Evolutionary conservation across 2,888 invertebrate genomes (phyloP), one percentile per base, ranked within the genome.

Genomic region (Mesopsocus fuscifrons): DNA sequence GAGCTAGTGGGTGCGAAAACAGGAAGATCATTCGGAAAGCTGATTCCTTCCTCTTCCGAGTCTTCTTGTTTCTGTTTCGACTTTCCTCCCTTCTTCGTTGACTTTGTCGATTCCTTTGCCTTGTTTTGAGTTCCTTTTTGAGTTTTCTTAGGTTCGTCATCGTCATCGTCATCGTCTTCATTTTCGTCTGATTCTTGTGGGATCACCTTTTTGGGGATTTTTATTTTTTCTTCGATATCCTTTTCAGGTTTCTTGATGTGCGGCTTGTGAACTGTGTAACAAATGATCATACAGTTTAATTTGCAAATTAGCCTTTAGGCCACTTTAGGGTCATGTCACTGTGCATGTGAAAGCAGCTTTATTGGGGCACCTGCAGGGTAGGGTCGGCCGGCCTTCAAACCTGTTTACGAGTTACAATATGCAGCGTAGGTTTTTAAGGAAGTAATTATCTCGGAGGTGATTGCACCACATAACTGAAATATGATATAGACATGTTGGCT

Each of bases 121-220:
- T 22, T 22, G 11, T 23, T 22, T 13, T 41, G 22, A 1, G n/a
- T 5, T 2, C 18, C 15, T 11, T 18, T 21, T 16, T 9, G 6
- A 23, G 6, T n/a, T n/a, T n/a, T 22, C 33, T 43, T 18, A 11
- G 16, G 18, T 4, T 40, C 43, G 2, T 43, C 43, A 8, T 43
- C 34, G 8, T 15, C 32, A 1, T 33, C 32, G 4, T 42, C 32
- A 21, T 18, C 35, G 13, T 38, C 26, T 8, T 38, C 22, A n/a
- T 43, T 34, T 11, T 23, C 43, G 21, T 16, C 34, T n/a, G 23
- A 18, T 16, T 17, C 41, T 41, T 17, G 11, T 33, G 13, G n/a
- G n/a, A 23, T 32, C 32, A n/a, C 1, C n/a, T n/a, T 41, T 13
- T 31, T 31, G 17, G 15, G 9, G n/a, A 3, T 33, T 9, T 3